A percentile compares a stretch with the other conserved stretches of the same genome.
Conservation (phyloP, 2,113 vertebrate species). For the Hippotragus niger region DNA sequence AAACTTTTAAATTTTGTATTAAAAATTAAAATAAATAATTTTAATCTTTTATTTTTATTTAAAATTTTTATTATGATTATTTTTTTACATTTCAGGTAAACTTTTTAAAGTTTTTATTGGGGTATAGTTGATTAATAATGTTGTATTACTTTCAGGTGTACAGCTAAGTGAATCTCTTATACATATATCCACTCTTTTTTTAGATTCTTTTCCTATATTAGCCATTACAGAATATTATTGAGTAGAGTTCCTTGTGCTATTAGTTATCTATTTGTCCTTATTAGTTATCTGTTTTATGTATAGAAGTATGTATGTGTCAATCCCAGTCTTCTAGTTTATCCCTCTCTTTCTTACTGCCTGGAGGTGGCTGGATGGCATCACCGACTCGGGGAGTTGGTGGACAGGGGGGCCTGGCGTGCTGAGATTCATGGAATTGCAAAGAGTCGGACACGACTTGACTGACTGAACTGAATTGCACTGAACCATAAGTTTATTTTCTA, state of each 20-base stretch:
- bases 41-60: background rate
- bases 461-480: too few relatives aligned
- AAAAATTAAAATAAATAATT: background rate
- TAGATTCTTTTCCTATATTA: background rate
- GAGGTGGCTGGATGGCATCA: background rate
- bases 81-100: background rate
- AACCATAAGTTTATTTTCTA: background rate
- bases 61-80: background rate
- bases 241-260: background rate
- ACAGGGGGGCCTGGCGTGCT: too few relatives aligned
- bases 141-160: background rate
- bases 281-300: background rate
- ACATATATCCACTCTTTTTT: background rate
- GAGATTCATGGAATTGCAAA: too few relatives aligned
- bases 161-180: background rate
- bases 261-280: background rate
- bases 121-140: background rate
- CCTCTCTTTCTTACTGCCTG: background rate
- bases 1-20: background rate
- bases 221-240: background rate
- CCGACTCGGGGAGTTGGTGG: too few relatives aligned
- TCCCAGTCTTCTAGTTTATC: background rate
- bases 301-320: background rate
- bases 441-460: too few relatives aligned
- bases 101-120: background rate